Evolutionary conservation across 2,888 invertebrate species (phyloP), one percentile per base, ranked within the genome.

Genomic region (Heliconius sara): DNA sequence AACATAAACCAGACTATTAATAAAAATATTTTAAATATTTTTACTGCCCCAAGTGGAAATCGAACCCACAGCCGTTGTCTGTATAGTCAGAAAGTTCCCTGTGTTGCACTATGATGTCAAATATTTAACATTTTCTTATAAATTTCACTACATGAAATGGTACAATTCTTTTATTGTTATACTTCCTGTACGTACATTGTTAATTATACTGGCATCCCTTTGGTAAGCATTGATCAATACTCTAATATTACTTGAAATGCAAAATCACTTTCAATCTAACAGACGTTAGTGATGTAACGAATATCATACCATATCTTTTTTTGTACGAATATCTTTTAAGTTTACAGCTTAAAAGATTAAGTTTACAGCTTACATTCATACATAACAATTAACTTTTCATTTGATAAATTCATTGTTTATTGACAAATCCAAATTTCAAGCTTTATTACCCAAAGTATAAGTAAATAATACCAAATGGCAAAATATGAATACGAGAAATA

Each of bases 201-300:
- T 57, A 0, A 30, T 72, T 52, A 52, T 22, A 52, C 72, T 57
- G n/a, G 12, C 52, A 73, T 66, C 25, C 57, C 13, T 66, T 34
- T 66, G 78, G 47, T 78, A 76, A 71, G 65, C 71, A 79, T 70
- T 47, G 52, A 76, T 27, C 39, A 79, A 79, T 52, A 73, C 72
- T 72, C 65, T 34, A 71, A 71, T 71, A 70, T 71, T 43, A 77
- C 47, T 72, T 66, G 65, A 78, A 78, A 78, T 78, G 78, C 73
- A 78, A 73, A 78, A 47, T 52, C 57, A 73, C 7, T 16, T 73
- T n/a, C 34, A 71, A 71, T 47, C 10, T 34, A 66, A 66, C 67
- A 34, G 30, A 16, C 7, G 22, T n/a, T 60, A 60, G 60, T 60
- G 60, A 60, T 60, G 60, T 60, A 60, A 60, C 22, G 3, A 60